Evolutionary conservation across 2,113 vertebrate genomes (phyloP), one percentile per base, ranked within the genome.

Genomic region (Callorhinus ursinus): DNA sequence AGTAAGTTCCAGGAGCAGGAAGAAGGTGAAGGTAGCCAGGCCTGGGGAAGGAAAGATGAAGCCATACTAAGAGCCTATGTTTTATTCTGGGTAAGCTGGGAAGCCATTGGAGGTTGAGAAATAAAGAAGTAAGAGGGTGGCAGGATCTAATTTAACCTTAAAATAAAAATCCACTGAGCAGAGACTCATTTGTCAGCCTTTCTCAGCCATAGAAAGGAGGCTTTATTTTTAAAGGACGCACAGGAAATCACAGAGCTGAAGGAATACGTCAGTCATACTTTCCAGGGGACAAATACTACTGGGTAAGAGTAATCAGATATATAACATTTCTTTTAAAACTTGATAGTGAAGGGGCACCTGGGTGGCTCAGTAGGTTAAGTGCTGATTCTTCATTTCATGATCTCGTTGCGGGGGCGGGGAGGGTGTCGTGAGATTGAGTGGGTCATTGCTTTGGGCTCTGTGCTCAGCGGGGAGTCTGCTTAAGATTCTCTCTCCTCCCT

Each of bases 251-350:
- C 21, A 92, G 22, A 63, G 12, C 67, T 76, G 31, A 91, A 77
- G 76, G 53, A 82, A 39, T 69, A 31, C 22, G 8, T 39, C 76
- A 92, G 65, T 82, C 14, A 24, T 16, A 81, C 72, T 91, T 93
- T 95, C 26, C n/a, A 85, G 71, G 33, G 28, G 46, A 86, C 59
- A 94, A 69, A 59, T 1, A 33, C 49, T 7, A 1, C 31, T 88
- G 16, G 11, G n/a, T 77, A 76, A 89, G 83, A 85, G 31, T 28
- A n/a, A 71, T 85, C 13, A 55, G 11, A 59, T 83, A 31, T 18
- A 19, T 12, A 93, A 74, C 67, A 51, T 74, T 95, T 88, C 49
- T 71, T 95, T 83, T 89, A 31, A 74, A 91, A 96, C 42, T 33
- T 55, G n/a, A 59, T 36, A 36, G 22, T 53, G 21, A 93, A 63